Evolutionary conservation across 2,888 invertebrate species (phyloP), one percentile per base, ranked within the genome.

Genomic region (Heliconius hortense): DNA sequence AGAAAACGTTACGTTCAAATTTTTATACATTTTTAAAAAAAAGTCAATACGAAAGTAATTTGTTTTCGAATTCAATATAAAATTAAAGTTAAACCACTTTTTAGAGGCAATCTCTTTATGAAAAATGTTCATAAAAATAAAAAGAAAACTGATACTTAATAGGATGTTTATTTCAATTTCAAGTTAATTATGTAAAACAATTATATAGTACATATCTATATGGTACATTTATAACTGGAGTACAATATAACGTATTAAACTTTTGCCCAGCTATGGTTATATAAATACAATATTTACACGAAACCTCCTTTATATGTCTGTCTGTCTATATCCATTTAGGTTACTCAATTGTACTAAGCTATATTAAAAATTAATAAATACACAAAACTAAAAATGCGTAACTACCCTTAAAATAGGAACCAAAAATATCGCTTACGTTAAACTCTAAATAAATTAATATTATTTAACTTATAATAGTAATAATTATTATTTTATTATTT

Each of bases 391-490:
- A 84, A 87, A 88, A 90, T 87, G 85, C 87, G 84, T 82, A 84
- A 86, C 86, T 84, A 82, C 86, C 89, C 91, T 91, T 92, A 93
- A 86, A 86, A 91, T 94, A 94, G 93, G 93, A 94, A 94, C 93
- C 92, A 93, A 94, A 93, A 79, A 73, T 77, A 77, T 78, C 64
- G 74, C 74, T 79, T 77, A 75, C 68, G 31, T 66, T 67, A 62
- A 74, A 71, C 53, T 74, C 64, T 88, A 88, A 92, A 92, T 92
- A 93, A 93, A 90, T 93, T 90, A 90, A 87, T 86, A 82, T 81
- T 80, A 77, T 79, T 81, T 82, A 82, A 88, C 86, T 86, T 87
- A 66, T 31, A 85, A 87, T 35, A 10, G 8, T 48, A 7, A 48
- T 48, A 48, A 7, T 48, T 15, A 48, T 48, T 89, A 89, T 35